These are phyloP conservation scores for Petromus typicus DNA, from an alignment of 2,113 vertebrate species.

Conservation along the genomic window DNA sequence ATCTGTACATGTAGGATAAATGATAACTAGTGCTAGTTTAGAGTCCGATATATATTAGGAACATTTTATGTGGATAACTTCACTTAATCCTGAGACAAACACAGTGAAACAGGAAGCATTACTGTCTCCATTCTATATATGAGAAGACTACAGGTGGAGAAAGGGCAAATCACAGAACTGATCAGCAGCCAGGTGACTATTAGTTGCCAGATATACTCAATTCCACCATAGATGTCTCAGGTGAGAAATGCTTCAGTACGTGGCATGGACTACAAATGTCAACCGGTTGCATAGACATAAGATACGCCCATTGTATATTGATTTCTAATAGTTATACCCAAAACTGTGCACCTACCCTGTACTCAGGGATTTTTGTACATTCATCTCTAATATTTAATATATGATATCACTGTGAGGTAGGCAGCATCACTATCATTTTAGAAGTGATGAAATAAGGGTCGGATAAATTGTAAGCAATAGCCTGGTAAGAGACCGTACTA, in stretches of 20 bases:
- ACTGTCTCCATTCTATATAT: neutral
- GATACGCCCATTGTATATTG: neutral
- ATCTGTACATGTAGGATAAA: slow-evolving; percentile 40
- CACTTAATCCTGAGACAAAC: neutral
- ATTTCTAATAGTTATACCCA: neutral
- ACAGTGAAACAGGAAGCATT: neutral
- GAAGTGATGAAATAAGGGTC: neutral
- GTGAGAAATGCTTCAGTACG: neutral
- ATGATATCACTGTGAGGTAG: neutral
- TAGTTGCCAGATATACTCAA: neutral
- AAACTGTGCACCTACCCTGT: neutral
- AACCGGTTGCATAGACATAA: neutral
- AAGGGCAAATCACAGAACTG: neutral
- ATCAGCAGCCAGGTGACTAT: neutral
- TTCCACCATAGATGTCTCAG: neutral
- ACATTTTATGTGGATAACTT: neutral
- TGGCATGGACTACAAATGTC: neutral
- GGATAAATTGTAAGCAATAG: neutral
- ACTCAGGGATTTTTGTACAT: neutral
- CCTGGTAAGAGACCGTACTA: neutral
- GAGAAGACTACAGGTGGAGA: neutral
- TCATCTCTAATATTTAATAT: slow-evolving; percentile 20
- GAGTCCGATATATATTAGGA: neutral
- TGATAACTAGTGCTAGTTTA: neutral
- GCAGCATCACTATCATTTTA: neutral